Evolutionary conservation across 2,113 vertebrate species (phyloP).

Genomic region (Hiodon tergisus): DNA sequence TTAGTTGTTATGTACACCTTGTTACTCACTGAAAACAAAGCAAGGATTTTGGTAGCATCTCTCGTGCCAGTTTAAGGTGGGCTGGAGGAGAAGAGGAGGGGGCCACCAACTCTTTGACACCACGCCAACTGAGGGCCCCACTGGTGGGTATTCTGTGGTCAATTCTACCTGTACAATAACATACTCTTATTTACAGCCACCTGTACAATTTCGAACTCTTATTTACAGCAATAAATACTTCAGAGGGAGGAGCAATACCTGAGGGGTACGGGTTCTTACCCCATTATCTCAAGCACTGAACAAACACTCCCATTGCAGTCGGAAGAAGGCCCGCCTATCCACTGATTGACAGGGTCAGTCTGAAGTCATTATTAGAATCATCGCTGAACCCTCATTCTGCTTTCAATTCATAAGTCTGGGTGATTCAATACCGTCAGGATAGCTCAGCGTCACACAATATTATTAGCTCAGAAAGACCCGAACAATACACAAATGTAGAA

Average conservation of each 20-base stretch:
- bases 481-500: too few relatives aligned
- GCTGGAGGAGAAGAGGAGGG: not conserved
- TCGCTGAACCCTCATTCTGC: too few relatives aligned
- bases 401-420: too few relatives aligned
- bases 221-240: constrained; percentile 57
- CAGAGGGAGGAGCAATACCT: constrained; percentile 52
- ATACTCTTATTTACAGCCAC: constrained; percentile 58
- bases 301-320: not conserved
- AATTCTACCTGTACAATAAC: constrained; percentile 55
- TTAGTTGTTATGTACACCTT: constrained; percentile 49
- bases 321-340: not conserved
- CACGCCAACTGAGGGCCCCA: not conserved
- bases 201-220: constrained; percentile 50
- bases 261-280: constrained; percentile 52
- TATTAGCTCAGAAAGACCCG: not conserved
- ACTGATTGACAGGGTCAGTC: not conserved
- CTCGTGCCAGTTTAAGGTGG: constrained; percentile 32
- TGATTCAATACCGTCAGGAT: too few relatives aligned
- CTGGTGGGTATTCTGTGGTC: not conserved
- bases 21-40: constrained; percentile 26
- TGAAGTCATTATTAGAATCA: not conserved
- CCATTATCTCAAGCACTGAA: constrained; percentile 36
- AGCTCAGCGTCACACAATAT: not conserved
- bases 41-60: constrained; percentile 25
- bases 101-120: not conserved